A percentile compares a stretch with the other conserved stretches of the same genome.
phyloP scores from a whole-genome alignment of 2,113 vertebrate genomes.

The Sprattus sprattus region DNA sequence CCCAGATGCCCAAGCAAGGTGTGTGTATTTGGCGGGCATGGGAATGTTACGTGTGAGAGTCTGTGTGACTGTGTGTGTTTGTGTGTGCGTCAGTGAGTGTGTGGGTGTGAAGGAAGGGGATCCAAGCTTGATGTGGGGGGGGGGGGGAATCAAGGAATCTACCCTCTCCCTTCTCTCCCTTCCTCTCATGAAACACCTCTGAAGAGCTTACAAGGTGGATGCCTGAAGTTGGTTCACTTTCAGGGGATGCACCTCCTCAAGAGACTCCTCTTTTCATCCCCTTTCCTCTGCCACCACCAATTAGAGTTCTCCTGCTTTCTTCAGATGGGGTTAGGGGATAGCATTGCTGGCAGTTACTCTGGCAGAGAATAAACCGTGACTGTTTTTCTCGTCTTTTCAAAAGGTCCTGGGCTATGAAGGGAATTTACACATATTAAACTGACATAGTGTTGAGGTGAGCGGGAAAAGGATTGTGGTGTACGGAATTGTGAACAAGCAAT shows the following conservation, averaged over 20 bases:
- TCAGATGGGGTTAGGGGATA: not conserved
- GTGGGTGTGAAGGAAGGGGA: not conserved
- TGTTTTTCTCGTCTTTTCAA: not conserved
- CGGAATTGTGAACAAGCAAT: not conserved
- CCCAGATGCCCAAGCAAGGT: not conserved
- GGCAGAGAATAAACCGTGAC: not conserved
- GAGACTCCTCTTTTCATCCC: not conserved
- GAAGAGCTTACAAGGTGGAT: not conserved
- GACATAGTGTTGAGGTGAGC: not conserved
- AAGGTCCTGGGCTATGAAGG: not conserved
- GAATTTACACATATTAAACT: not conserved
- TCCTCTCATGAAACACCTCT: not conserved
- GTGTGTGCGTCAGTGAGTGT: not conserved
- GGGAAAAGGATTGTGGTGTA: not conserved
- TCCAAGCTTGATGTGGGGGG: not conserved
- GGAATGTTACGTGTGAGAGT: not conserved
- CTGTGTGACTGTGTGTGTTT: not conserved
- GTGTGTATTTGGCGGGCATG: not conserved
- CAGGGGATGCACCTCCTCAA: not conserved
- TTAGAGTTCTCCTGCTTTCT: not conserved
- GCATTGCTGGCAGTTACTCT: not conserved
- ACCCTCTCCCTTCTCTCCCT: not conserved
- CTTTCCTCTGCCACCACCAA: not conserved
- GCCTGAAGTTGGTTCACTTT: not conserved
- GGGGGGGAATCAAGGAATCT: not conserved